Evolutionary conservation across 64 coral and sea anemone genomes (phyloP).

Genomic region (Actinia tenebrosa): DNA sequence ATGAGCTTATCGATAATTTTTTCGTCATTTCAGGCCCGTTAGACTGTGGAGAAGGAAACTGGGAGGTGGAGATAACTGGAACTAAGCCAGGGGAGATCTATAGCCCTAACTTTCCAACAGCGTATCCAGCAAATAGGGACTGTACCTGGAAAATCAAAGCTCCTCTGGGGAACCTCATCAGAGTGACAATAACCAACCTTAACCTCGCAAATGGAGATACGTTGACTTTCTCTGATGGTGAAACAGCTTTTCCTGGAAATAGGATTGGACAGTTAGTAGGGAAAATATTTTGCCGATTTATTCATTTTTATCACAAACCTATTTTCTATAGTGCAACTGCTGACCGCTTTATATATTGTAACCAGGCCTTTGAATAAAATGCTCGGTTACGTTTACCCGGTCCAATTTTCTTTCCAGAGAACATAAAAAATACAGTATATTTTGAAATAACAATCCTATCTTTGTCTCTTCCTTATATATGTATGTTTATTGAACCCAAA

Average conservation of each 20-base stretch:
- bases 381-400: too few relatives aligned
- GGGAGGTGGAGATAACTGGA: not conserved
- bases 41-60: not conserved
- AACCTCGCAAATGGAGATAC: not conserved
- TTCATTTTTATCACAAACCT: too few relatives aligned
- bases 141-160: constrained; percentile 18
- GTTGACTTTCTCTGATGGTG: constrained; percentile 1
- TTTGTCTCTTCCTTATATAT: too few relatives aligned
- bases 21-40: not conserved
- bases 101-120: not conserved
- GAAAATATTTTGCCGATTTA: not conserved
- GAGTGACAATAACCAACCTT: not conserved
- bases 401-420: too few relatives aligned
- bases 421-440: too few relatives aligned
- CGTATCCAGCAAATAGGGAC: not conserved
- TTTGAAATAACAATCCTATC: too few relatives aligned
- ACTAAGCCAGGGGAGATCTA: not conserved
- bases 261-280: not conserved
- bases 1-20: not conserved
- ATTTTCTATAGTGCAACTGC: too few relatives aligned
- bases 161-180: not conserved
- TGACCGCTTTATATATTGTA: too few relatives aligned
- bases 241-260: constrained; percentile 7
- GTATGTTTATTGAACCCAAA: too few relatives aligned
- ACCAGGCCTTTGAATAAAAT: too few relatives aligned